Base-by-base conservation (phyloP, 2,888 invertebrate species). In the Stegophylla sp. region DNA sequence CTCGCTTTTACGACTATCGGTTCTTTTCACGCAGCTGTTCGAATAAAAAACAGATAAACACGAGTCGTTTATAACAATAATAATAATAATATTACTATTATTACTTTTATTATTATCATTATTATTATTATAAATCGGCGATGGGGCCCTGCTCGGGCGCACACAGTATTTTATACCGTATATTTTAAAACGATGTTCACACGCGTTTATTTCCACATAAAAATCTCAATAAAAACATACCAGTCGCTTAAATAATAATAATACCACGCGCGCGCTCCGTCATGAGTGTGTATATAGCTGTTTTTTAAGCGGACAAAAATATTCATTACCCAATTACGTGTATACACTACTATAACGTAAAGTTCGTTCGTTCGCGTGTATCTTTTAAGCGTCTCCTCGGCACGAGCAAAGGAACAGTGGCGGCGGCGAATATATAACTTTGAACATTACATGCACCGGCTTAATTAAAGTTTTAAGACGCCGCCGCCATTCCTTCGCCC, bases 391-490 rank as follows among this genome's bases (percentile, higher is more conserved):
- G 28, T n/a, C n/a, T n/a, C n/a, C n/a, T n/a, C n/a, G n/a, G n/a
- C n/a, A 28, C 45, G 34, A 0, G 69, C 20, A 13, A 45, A 28
- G 17, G n/a, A n/a, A 41, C 73, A n/a, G 43, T 10, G 9, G 48
- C 45, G 28, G 3, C 5, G 51, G 41, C 13, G 20, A 17, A 9
- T 28, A 9, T 28, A 71, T 67, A 79, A 79, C 79, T 71, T 71
- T 23, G 79, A 51, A 63, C 79, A 63, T 79, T 79, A 79, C 79
- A 34, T 51, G 63, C 79, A 79, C 79, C 79, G 79, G 79, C 69
- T 79, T 71, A 71, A 79, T 79, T 71, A 79, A 79, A 79, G 79
- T 79, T 79, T 79, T 63, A 71, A 79, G 79, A 71, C 51, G 79
- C 77, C 28, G 53, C 26, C 34, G n/a, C 28, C 61, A 28, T 63